These are phyloP conservation scores for Papilio aristodemus DNA, from an alignment of 1,140 invertebrate species.

Conservation along the genomic window DNA sequence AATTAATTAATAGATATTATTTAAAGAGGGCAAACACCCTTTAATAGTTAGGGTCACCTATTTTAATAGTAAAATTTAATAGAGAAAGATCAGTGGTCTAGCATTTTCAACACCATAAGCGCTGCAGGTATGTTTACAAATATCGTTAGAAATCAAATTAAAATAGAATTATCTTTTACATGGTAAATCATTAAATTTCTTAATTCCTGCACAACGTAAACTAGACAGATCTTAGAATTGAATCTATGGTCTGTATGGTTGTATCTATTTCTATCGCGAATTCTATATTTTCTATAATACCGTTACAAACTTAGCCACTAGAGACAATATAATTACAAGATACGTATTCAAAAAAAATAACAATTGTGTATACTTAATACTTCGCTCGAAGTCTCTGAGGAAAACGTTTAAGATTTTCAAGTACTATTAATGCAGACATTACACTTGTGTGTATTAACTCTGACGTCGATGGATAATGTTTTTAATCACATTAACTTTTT, in stretches of 20 bases:
- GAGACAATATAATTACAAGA: not conserved
- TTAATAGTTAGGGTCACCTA: no score
- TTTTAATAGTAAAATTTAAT: no score
- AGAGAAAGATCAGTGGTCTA: no score
- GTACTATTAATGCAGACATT: not conserved
- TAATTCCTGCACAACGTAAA: no score
- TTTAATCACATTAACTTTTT: slow-evolving; percentile 19
- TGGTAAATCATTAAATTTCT: no score
- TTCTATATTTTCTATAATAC: not conserved
- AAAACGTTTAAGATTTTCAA: not conserved
- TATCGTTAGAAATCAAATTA: no score
- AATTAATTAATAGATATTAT: not conserved
- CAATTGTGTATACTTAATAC: not conserved
- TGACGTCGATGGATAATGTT: slow-evolving; percentile 8
- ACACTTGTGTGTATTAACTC: not conserved
- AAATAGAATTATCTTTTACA: no score
- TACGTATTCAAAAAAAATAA: not conserved
- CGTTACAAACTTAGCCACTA: not conserved
- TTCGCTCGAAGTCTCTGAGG: not conserved
- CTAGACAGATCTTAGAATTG: no score
- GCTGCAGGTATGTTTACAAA: not conserved
- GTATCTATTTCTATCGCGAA: no score
- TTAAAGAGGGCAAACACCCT: not conserved
- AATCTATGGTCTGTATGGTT: no score
- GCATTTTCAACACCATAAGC: not conserved